Conservation (phyloP, 2,113 vertebrate genomes). For the Otolemur garnettii region DNA sequence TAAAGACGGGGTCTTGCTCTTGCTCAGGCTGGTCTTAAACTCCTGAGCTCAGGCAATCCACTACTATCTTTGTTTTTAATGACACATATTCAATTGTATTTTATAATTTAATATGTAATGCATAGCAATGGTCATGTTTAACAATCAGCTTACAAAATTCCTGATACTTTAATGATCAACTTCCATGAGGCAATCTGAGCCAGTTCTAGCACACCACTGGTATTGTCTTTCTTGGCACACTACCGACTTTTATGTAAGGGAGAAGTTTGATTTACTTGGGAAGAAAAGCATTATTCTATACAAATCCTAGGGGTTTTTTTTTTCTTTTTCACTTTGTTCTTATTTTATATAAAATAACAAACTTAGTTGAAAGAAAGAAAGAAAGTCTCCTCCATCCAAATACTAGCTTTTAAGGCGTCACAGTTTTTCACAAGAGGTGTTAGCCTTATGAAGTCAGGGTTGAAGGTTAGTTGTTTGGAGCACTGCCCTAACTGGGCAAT, state of each 20-base stretch:
- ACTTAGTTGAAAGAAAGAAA: not conserved
- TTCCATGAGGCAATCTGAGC: fast-evolving
- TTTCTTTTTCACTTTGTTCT: not conserved
- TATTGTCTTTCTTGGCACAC: fast-evolving
- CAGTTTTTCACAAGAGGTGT: not conserved
- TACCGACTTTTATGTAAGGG: not conserved
- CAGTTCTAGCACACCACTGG: not conserved
- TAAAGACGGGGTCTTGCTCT: too few relatives aligned
- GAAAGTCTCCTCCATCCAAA: not conserved
- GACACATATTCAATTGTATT: not conserved
- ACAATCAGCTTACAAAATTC: not conserved
- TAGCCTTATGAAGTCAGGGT: not conserved
- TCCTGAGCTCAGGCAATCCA: too few relatives aligned
- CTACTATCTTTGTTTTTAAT: not conserved
- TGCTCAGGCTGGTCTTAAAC: too few relatives aligned
- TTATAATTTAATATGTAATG: not conserved
- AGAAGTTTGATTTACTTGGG: not conserved
- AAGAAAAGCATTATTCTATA: not conserved
- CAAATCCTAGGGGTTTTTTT: not conserved
- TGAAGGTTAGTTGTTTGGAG: not conserved
- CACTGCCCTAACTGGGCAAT: not conserved
- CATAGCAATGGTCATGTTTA: not conserved
- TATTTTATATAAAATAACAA: constrained; percentile 1
- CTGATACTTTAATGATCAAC: not conserved
- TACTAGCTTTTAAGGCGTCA: not conserved